Evolutionary conservation across 2,113 vertebrate species (phyloP).

Genomic region (Xenopus laevis): DNA sequence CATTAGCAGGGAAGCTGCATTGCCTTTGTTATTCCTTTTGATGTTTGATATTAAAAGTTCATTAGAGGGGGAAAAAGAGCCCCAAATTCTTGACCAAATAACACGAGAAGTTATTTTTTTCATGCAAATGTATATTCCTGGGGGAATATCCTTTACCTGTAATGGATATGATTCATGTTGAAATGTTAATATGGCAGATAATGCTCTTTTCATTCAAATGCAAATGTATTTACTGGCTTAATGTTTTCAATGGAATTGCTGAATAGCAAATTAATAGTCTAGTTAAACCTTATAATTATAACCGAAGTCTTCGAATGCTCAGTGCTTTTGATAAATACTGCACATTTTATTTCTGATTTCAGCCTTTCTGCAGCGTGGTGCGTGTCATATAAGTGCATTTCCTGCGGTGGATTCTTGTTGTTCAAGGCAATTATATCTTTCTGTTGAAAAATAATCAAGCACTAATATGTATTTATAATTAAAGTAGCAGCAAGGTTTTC

Average conservation of each 20-base stretch:
- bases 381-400: constrained; percentile 12
- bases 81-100: constrained; percentile 25
- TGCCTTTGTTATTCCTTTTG: neutral
- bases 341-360: constrained; percentile 31
- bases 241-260: constrained; percentile 35
- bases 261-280: constrained; percentile 44
- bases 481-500: too few relatives aligned
- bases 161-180: constrained; percentile 43
- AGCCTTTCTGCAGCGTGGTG: constrained; percentile 12
- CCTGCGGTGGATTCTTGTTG: neutral
- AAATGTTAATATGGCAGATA: constrained; percentile 42
- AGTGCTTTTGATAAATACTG: constrained; percentile 35
- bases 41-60: constrained; percentile 27
- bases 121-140: constrained; percentile 24
- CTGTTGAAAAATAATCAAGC: neutral
- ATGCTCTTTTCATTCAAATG: constrained; percentile 41
- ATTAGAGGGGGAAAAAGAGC: constrained; percentile 6
- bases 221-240: constrained; percentile 43
- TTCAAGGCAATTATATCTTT: constrained; percentile 4
- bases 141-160: constrained; percentile 39
- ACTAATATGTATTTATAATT: neutral
- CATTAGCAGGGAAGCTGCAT: neutral
- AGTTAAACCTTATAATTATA: constrained; percentile 41
- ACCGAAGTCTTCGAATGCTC: constrained; percentile 33
- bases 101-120: constrained; percentile 34